Evolutionary conservation across 2,113 vertebrate genomes (phyloP).

Genomic region (Leiothrix lutea): DNA sequence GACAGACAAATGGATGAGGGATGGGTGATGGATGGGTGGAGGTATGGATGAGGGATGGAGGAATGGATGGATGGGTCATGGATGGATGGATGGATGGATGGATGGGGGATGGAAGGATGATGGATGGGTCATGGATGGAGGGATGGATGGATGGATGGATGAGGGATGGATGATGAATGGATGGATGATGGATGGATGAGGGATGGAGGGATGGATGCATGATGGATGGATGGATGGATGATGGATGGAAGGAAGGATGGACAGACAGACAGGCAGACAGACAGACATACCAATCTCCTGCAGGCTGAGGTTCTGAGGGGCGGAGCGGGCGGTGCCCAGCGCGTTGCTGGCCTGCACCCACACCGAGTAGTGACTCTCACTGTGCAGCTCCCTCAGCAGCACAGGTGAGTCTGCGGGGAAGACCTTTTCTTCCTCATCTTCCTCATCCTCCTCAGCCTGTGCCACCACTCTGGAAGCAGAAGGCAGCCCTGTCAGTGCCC

Average conservation of each 20-base stretch:
- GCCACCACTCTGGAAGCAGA: conserved; percentile 36
- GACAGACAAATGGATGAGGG: not conserved
- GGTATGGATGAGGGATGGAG: too few relatives aligned
- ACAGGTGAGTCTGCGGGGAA: conserved; percentile 15
- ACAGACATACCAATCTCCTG: conserved; percentile 55
- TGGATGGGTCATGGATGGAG: not conserved
- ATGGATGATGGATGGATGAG: not conserved
- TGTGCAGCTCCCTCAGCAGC: not conserved
- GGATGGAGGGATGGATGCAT: not conserved
- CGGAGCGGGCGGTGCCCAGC: conserved; percentile 44
- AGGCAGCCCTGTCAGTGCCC: not conserved
- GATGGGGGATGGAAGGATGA: too few relatives aligned
- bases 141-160: not conserved
- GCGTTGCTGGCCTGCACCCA: conserved; percentile 66
- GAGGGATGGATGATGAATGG: not conserved
- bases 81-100: too few relatives aligned
- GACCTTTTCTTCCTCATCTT: conserved; percentile 23
- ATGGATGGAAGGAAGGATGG: rapidly evolving
- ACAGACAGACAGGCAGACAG: rapidly evolving
- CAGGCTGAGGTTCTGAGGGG: conserved; percentile 16
- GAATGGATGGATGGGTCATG: too few relatives aligned
- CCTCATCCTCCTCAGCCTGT: not conserved
- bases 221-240: not conserved
- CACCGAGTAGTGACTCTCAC: not conserved
- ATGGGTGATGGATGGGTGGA: rapidly evolving